These are phyloP conservation scores for Seriola rivoliana DNA, from an alignment of 2,113 vertebrate genomes.

Conservation along the genomic window DNA sequence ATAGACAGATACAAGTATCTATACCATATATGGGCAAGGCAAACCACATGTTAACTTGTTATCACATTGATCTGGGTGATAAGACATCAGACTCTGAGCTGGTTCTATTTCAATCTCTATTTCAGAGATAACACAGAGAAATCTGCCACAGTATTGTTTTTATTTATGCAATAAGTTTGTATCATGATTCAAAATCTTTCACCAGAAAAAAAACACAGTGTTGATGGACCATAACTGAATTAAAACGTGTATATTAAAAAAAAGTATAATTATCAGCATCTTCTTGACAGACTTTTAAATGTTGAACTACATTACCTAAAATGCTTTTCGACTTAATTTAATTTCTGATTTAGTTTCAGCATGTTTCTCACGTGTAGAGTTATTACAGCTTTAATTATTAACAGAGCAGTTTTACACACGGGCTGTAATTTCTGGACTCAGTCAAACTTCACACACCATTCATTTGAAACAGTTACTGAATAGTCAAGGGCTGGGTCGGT, in stretches of 20 bases:
- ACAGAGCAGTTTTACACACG: background rate
- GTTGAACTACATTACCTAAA: conserved; percentile 46
- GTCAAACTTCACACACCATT: conserved; percentile 38
- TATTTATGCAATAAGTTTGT: background rate
- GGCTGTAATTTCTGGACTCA: background rate
- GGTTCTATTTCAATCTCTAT: background rate
- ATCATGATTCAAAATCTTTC: background rate
- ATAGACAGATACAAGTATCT: background rate
- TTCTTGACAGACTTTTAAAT: background rate
- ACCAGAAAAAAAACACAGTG: background rate
- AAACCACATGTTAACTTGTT: background rate
- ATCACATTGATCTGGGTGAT: background rate
- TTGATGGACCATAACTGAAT: background rate
- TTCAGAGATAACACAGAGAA: background rate
- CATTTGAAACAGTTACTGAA: conserved; percentile 39
- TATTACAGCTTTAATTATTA: accelerated
- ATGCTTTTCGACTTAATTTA: conserved; percentile 25
- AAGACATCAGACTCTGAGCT: background rate
- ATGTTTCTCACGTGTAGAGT: background rate
- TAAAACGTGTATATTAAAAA: too few species aligned
- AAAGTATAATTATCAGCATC: background rate
- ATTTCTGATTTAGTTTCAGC: background rate
- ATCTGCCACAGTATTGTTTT: background rate
- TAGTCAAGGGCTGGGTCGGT: conserved; percentile 77
- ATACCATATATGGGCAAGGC: background rate